Base-by-base conservation (phyloP, 1,140 invertebrate genomes). In the Nasonia giraulti region DNA sequence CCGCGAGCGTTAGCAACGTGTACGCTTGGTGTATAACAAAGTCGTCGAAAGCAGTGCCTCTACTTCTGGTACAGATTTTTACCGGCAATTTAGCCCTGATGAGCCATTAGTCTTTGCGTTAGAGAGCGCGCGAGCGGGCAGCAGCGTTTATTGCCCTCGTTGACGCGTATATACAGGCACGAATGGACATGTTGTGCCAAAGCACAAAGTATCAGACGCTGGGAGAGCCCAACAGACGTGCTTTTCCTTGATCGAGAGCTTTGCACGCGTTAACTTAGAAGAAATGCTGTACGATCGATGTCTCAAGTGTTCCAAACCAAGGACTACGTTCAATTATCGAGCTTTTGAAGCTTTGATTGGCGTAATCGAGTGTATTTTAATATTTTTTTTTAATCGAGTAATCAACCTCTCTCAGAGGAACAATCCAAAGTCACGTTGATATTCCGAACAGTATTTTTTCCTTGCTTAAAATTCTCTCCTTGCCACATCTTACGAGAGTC, bases 81-180 rank as follows among this genome's bases (percentile, higher is more conserved):
- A 2, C 23, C 27, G 20, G 40, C 44, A 55, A 76, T 76, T 76
- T 76, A 74, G 37, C 17, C 12, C 44, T 17, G 23, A 31, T 0
- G 31, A 17, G 20, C 2, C 23, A 82, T 82, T 75, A 82, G 73
- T 76, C 73, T 82, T 66, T 73, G 37, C 50, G 47, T 14, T 10
- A 17, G 33, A 75, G 50, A 75, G 20, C 47, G 75, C 17, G 20
- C 44, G 55, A 83, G 27, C 47, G 62, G 4, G 50, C 44, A 75
- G 78, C 69, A 37, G 81, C 87, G 74, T 86, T 85, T 86, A 86
- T 87, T 86, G 73, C 75, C 77, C 82, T 87, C 79, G 69, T 87
- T 82, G 71, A 71, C 62, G 68, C 62, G 40, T 50, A 12, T 74
- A 7, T 40, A 74, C 2, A 20, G 73, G 17, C 40, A 2, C 20